Evolutionary conservation across 2,888 invertebrate genomes (phyloP).

Genomic region (Drosophila neotestacea): DNA sequence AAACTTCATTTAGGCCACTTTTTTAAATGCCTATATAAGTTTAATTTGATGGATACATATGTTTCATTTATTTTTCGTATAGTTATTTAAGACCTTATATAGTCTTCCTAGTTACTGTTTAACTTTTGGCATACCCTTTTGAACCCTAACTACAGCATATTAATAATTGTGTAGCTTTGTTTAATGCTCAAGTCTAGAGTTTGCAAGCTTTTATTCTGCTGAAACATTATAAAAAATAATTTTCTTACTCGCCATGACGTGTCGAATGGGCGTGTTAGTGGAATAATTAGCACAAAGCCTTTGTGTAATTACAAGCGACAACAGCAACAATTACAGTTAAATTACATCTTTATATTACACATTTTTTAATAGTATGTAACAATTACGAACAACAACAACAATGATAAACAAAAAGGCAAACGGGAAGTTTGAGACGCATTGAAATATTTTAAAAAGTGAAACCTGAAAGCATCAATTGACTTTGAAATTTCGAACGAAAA

Average conservation of each 20-base stretch:
- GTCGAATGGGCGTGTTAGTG: constrained; percentile 41
- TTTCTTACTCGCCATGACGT: constrained; percentile 28
- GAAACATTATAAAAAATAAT: constrained; percentile 24
- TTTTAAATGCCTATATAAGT: too few species aligned
- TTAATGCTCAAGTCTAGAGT: constrained; percentile 12
- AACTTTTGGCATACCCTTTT: not conserved
- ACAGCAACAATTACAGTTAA: constrained; percentile 20
- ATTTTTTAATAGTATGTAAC: constrained; percentile 22
- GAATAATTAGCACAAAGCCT: constrained; percentile 50
- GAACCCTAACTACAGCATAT: not conserved
- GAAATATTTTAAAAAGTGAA: constrained; percentile 55
- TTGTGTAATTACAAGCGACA: constrained; percentile 36
- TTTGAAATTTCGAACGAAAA: constrained; percentile 40
- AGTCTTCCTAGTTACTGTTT: not conserved
- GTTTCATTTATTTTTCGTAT: too few species aligned
- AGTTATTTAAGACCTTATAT: too few species aligned
- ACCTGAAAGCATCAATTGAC: constrained; percentile 45
- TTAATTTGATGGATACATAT: too few species aligned
- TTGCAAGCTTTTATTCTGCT: constrained; percentile 10
- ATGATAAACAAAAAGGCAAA: constrained; percentile 1
- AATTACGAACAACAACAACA: constrained; percentile 23
- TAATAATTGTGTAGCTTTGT: constrained; percentile 10
- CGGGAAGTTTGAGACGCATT: constrained; percentile 13
- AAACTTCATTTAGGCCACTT: too few species aligned
- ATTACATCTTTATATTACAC: not conserved